These are phyloP conservation scores for Argopecten irradians DNA, from an alignment of 1,140 invertebrate species.

Conservation along the genomic window DNA sequence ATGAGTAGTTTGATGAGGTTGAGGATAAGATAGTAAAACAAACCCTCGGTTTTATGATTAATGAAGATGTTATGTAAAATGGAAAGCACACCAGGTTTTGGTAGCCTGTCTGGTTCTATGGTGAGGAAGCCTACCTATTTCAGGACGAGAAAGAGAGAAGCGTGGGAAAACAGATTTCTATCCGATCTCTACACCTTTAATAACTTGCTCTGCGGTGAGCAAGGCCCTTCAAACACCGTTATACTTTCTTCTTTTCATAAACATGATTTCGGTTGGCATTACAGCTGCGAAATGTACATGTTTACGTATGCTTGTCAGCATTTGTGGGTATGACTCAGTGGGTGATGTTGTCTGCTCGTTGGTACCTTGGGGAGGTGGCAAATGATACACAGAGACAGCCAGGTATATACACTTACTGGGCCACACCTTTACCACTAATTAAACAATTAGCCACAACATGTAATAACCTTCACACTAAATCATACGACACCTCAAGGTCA, in stretches of 20 bases:
- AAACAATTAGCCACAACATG: neutral
- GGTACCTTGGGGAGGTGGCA: neutral
- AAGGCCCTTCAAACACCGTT: neutral
- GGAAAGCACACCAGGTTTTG: neutral
- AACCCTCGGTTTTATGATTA: neutral
- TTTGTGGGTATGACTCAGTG: neutral
- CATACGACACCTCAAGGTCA: neutral
- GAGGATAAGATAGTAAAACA: neutral
- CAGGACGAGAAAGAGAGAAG: neutral
- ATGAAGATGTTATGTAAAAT: conserved; percentile 22
- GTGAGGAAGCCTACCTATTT: neutral
- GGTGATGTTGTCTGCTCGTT: neutral
- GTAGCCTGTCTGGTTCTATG: neutral
- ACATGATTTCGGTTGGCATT: conserved; percentile 16
- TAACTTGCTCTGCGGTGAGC: neutral
- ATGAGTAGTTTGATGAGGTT: neutral
- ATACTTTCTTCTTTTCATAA: conserved; percentile 19
- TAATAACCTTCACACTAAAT: neutral
- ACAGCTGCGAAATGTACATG: conserved; percentile 21
- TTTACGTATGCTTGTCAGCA: conserved; percentile 16
- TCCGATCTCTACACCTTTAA: conserved; percentile 11
- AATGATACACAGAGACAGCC: neutral
- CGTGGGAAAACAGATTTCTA: conserved; percentile 20
- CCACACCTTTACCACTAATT: neutral
- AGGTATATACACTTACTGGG: neutral